Conservation (phyloP, 92 coral and sea anemone genomes). For the Zoanthus solanderi region DNA sequence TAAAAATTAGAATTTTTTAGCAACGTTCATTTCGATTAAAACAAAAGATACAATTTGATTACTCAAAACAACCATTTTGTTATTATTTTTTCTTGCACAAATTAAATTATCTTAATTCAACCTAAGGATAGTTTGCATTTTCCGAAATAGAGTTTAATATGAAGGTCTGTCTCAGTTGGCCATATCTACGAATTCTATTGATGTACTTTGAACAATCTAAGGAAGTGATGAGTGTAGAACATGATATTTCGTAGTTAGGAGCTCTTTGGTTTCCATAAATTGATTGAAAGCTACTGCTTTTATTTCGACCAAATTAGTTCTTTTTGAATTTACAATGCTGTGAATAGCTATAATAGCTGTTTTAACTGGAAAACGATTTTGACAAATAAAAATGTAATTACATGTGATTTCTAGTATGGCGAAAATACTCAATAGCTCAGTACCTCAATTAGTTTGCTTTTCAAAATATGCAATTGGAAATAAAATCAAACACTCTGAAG, state of each 20-base stretch:
- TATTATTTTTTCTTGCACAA: not conserved
- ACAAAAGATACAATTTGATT: not conserved
- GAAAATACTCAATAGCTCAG: not conserved
- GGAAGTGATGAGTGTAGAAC: not conserved
- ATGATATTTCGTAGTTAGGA: not conserved
- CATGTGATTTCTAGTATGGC: not conserved
- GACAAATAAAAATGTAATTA: conserved; percentile 5
- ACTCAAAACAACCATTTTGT: not conserved
- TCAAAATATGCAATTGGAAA: conserved; percentile 31
- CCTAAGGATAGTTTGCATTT: not conserved
- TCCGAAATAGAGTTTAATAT: not conserved
- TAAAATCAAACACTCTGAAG: conserved; percentile 17
- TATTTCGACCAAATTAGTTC: not conserved
- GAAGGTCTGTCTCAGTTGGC: not conserved
- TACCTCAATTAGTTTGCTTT: conserved; percentile 21
- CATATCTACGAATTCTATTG: not conserved
- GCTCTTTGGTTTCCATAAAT: not conserved
- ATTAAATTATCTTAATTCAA: not conserved
- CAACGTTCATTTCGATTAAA: not conserved
- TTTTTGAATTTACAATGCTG: conserved; percentile 24
- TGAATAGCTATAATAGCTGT: not conserved
- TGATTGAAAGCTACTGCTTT: not conserved
- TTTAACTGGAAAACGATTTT: not conserved
- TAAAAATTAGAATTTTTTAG: not conserved
- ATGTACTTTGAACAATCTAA: not conserved